Base-by-base conservation (phyloP, 2,113 vertebrate genomes). In the Serilophus lunatus region DNA sequence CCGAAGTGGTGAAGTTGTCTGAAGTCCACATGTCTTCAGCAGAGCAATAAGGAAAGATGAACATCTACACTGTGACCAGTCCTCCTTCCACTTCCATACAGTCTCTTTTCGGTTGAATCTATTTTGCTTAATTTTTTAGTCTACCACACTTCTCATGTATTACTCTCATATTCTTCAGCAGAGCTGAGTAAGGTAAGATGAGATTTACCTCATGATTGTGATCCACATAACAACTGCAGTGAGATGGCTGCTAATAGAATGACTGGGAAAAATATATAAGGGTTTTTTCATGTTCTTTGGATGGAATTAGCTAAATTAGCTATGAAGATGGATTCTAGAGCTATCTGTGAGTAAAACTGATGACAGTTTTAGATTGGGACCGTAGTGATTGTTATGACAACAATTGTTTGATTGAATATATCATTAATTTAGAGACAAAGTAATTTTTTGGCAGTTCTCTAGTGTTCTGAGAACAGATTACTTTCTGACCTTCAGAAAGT, bases 401-500 rank as follows among this genome's bases (percentile, higher is more conserved):
- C 7, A 77, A 28, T 35, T 72, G 22, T 53, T 63, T 79, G 17
- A 29, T 70, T 79, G 47, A 70, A 60, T 29, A 12, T 26, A 65
- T 49, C 1, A 51, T 25, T 84, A 70, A 18, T 82, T 82, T 89
- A 77, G 8, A 88, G 16, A 54, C 28, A 87, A 88, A 86, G 4
- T 42, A 45, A 53, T 47, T 53, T 88, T 66, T 87, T 45, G n/a
- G 19, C 29, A 49, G 6, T 7, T 36, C 33, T 5, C 13, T 78
- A 42, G 44, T 76, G 8, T 36, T 72, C 26, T 49, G 28, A 88
- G 90, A 74, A 35, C 14, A 88, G 40, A 57, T 69, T 47, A 6
- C 10, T 66, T 75, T 81, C 38, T 93, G 57, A 92, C 59, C n/a
- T 94, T 95, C 50, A 80, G 45, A 92, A 91, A 88, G 25, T 92